Conservation (phyloP, 2,113 vertebrate genomes). For the Apistogramma diplotaenia region DNA sequence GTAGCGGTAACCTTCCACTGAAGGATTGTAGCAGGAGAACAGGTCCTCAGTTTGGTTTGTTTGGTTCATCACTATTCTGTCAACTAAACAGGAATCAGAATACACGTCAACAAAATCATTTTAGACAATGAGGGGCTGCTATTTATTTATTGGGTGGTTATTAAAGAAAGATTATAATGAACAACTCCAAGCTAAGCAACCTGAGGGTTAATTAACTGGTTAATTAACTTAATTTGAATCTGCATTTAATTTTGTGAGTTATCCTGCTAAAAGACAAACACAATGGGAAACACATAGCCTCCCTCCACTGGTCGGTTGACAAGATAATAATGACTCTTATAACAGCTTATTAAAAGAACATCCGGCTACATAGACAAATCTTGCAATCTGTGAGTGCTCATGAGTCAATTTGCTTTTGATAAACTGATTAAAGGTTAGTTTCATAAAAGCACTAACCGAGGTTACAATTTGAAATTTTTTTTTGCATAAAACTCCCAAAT, state of each 20-base stretch:
- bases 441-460: not conserved
- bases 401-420: not conserved
- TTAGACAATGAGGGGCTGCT: too few species aligned
- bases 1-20: conserved; percentile 80
- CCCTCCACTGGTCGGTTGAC: too few species aligned
- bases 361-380: not conserved
- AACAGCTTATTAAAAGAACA: not conserved
- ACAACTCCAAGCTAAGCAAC: not conserved
- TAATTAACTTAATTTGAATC: too few species aligned
- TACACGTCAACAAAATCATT: not conserved
- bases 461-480: not conserved
- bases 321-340: not conserved
- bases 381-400: not conserved
- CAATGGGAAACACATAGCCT: too few species aligned
- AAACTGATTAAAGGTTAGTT: not conserved
- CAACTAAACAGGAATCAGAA: not conserved
- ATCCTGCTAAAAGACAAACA: too few species aligned
- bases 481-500: not conserved
- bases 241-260: too few species aligned
- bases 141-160: not conserved
- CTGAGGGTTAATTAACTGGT: too few species aligned
- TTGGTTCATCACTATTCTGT: conserved; percentile 66
- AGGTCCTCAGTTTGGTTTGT: conserved; percentile 54
- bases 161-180: not conserved
- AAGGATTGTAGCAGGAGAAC: conserved; percentile 83